Base-by-base conservation (phyloP, 2,797 vertebrate genomes). In the Sebastes paucispinis region DNA sequence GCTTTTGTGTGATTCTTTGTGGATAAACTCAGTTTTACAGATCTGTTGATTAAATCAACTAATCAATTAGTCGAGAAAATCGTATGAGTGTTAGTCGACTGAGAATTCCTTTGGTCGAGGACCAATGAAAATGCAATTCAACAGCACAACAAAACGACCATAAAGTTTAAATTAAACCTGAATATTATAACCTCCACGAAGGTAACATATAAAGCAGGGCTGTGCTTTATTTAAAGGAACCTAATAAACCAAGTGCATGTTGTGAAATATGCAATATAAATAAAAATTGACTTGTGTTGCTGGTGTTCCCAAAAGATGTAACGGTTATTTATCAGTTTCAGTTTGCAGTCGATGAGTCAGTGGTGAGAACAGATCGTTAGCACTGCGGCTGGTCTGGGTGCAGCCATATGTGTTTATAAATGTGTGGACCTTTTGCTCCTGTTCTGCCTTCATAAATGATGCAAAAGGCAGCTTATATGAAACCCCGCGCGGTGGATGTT, bases 371-470 rank as follows among this genome's bases (percentile, higher is more conserved):
- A 55, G 60, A 75, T 75, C 25, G 6, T 83, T 79, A 24, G 66
- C 16, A 75, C 39, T 16, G 12, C 54, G 54, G 84, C 80, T 68
- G 66, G 64, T 69, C 50, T 31, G 58, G 64, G 57, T 60, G n/a
- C 58, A 63, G 31, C 5, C 24, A 16, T 27, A 2, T 54, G 54
- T 69, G 59, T 47, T 14, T 31, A 25, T 69, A 25, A 14, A 65
- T 34, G 55, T 55, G 57, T 59, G 63, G 52, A 69, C 71, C 27
- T 29, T 73, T 68, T 68, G 34, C 34, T 60, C 43, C 64, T 36
- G 22, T 64, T 64, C 32, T 60, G 58, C 31, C 77, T 78, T 65
- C 57, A 86, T 87, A 70, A 82, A 84, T 75, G 67, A 87, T 79
- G 73, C 81, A 87, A 68, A 24, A 70, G 29, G 54, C 16, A 62